A percentile compares a stretch with the other conserved stretches of the same genome.
Evolutionary conservation across 1,140 invertebrate genomes (phyloP).

Genomic region (Drosophila dunni): DNA sequence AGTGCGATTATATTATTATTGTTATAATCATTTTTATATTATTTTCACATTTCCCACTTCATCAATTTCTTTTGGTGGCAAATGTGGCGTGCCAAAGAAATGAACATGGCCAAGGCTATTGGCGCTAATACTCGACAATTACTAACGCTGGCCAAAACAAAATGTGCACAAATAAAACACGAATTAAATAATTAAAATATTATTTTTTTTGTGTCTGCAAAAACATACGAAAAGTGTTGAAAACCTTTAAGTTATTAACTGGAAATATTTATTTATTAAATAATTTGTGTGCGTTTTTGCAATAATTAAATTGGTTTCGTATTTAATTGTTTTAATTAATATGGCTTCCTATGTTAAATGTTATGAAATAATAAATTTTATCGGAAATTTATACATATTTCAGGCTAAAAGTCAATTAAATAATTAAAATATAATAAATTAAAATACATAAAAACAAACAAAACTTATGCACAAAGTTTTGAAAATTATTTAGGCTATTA

Average conservation of each 20-base stretch:
- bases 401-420: too few species aligned
- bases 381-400: too few species aligned
- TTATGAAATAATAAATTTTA: too few species aligned
- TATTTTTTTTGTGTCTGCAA: slow-evolving; percentile 40
- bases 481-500: too few species aligned
- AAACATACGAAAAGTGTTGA: slow-evolving; percentile 35
- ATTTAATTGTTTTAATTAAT: background rate
- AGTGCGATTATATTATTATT: slow-evolving; percentile 34
- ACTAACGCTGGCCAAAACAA: slow-evolving; percentile 24
- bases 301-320: background rate
- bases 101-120: slow-evolving; percentile 69
- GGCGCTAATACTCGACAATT: slow-evolving; percentile 48
- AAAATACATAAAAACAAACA: too few species aligned
- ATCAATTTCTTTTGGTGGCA: slow-evolving; percentile 61
- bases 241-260: slow-evolving; percentile 30
- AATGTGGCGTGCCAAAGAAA: slow-evolving; percentile 51
- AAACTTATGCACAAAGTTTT: too few species aligned
- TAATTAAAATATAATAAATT: too few species aligned
- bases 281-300: background rate
- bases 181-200: slow-evolving; percentile 70
- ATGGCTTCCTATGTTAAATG: too few species aligned
- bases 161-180: slow-evolving; percentile 31
- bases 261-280: slow-evolving; percentile 12
- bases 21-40: background rate
- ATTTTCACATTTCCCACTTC: slow-evolving; percentile 40